Evolutionary conservation across 2,797 vertebrate species (phyloP).

Genomic region (Taeniopygia guttata): DNA sequence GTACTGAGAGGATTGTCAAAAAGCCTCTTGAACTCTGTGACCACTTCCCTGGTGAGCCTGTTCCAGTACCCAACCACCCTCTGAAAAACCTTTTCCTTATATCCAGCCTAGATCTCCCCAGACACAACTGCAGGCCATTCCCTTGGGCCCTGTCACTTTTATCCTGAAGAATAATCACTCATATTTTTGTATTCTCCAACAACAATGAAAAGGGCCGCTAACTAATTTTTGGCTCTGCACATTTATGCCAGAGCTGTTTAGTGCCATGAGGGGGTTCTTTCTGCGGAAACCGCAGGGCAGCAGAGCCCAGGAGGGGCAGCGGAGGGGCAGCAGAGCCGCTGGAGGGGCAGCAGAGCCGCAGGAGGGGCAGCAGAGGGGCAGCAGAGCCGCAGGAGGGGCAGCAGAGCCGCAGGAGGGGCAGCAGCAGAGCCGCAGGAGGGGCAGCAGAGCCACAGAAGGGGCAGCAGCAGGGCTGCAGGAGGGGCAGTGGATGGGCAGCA

Average conservation of each 20-base stretch:
- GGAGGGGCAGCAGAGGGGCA: too few species aligned
- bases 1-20: not conserved
- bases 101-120: not conserved
- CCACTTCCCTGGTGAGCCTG: not conserved
- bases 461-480: too few species aligned
- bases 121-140: not conserved
- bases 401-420: too few species aligned
- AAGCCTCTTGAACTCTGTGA: not conserved
- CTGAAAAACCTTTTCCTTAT: not conserved
- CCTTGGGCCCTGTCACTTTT: too few species aligned
- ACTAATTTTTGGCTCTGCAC: fast-evolving
- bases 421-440: too few species aligned
- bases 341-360: too few species aligned
- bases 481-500: too few species aligned
- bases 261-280: not conserved
- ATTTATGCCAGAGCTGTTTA: not conserved
- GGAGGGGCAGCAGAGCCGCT: not conserved
- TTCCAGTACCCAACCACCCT: not conserved
- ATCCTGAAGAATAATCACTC: not conserved
- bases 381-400: too few species aligned
- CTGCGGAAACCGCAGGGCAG: not conserved
- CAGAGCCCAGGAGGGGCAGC: not conserved
- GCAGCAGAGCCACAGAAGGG: too few species aligned
- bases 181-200: not conserved
- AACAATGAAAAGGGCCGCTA: not conserved